Base-by-base conservation (phyloP, 2,888 invertebrate species). In the Drosophila austrosaltans region DNA sequence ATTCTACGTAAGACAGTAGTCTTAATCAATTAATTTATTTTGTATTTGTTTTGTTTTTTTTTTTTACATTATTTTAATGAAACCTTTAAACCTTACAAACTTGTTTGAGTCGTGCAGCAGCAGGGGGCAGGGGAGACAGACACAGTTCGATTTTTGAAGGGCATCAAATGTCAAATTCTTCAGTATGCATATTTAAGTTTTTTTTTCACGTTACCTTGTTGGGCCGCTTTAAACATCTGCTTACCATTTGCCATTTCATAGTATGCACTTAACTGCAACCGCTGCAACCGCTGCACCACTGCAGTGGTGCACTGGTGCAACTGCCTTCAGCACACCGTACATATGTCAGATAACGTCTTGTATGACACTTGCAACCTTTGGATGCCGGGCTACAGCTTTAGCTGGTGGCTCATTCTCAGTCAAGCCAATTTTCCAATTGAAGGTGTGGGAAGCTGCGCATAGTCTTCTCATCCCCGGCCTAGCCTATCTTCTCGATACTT, bases 81-180 rank as follows among this genome's bases (percentile, higher is more conserved):
- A 48, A 48, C 22, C 22, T 25, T 10, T 22, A 4, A 25, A 25
- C 48, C 48, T 48, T 22, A 25, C 16, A 48, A 48, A 48, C 48
- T 48, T 48, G 48, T 48, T 48, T 48, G 25, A 48, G 25, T 48
- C 48, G 48, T 48, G 48, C 48, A 22, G 22, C 36, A 25, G 16
- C 16, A 16, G 16, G 16, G 16, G 16, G 16, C 16, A 16, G 16
- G 25, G 48, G 22, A 48, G 44, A 48, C 20, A 48, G 44, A 48
- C 20, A 48, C 48, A 48, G 10, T 48, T 48, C 48, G 22, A 48
- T 48, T 48, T 48, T 48, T 48, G 48, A 48, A 48, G 48, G 48
- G 48, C 48, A 48, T 48, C 48, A 48, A 48, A 48, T 48, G 48
- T 48, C 48, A 48, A 48, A 48, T 48, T 25, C 48, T 48, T 25